Evolutionary conservation across 2,113 vertebrate species (phyloP), one percentile per base, ranked within the genome.

Genomic region (Xenopus laevis): DNA sequence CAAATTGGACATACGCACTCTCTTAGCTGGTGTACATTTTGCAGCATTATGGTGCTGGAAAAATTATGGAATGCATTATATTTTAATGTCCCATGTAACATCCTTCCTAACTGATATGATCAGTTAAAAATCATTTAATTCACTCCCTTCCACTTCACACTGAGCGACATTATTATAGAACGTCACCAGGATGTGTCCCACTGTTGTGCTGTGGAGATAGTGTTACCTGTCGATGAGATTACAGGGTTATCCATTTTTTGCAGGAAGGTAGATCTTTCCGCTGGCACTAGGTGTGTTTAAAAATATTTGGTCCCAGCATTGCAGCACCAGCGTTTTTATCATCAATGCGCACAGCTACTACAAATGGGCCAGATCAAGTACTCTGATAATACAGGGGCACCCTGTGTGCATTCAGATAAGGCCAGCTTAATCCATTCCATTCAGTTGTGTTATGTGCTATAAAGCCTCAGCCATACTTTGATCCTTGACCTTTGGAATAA

Each of bases 81-180:
- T 50, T 50, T 13, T 10, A 50, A 50, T 10, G 10, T 12, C 4
- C 47, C 15, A 13, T 50, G 1, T 50, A 16, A 50, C 45, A 68
- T 74, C 72, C 72, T 68, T 74, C 65, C 57, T 50, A 12, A 50
- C 4, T 74, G 55, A 74, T 74, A 61, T 10, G 20, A 53, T 30
- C 27, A n/a, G 21, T 40, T 66, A 11, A 9, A 74, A 21, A 68
- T 17, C 27, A 9, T 68, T 8, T 27, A 17, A 16, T 55, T 68
- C 20, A 20, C 72, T 59, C 72, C 72, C 65, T 74, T 74, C 53
- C 64, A 47, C 47, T 27, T 74, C 21, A 46, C 50, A 17, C n/a
- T 63, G 21, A 64, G 45, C 52, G 46, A 10, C 53, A 50, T 63
- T 71, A 45, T 64, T 72, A 17, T 8, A 63, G 47, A 40, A 53